These are phyloP conservation scores for Anagrus nilaparvatae DNA, from an alignment of 1,140 invertebrate species.

Conservation along the genomic window DNA sequence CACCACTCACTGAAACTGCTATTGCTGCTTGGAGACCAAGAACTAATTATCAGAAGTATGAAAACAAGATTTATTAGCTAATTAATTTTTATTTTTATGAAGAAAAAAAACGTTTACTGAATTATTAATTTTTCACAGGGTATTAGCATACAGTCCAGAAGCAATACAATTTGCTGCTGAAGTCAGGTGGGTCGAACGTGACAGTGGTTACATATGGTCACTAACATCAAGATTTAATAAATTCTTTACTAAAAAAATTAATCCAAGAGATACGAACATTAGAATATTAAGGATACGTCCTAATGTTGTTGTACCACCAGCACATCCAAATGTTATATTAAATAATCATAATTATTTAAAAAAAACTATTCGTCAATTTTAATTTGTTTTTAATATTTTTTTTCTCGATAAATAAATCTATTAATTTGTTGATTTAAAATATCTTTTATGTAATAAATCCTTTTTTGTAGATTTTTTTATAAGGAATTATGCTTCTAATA, in stretches of 20 bases:
- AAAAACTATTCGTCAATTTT: too few relatives aligned
- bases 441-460: too few relatives aligned
- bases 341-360: too few relatives aligned
- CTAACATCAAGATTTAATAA: slow-evolving; percentile 66
- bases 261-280: slow-evolving; percentile 49
- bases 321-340: too few relatives aligned
- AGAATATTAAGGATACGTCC: slow-evolving; percentile 46
- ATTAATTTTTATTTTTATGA: too few relatives aligned
- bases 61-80: slow-evolving; percentile 11
- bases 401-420: too few relatives aligned
- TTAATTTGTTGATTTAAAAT: too few relatives aligned
- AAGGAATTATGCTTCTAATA: too few relatives aligned
- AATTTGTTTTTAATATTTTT: too few relatives aligned
- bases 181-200: slow-evolving; percentile 51
- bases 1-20: slow-evolving; percentile 65
- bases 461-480: too few relatives aligned
- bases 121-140: slow-evolving; percentile 43
- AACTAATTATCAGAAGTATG: slow-evolving; percentile 52
- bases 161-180: slow-evolving; percentile 66
- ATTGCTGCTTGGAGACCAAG: slow-evolving; percentile 65
- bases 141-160: slow-evolving; percentile 57
- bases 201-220: slow-evolving; percentile 57
- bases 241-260: slow-evolving; percentile 56
- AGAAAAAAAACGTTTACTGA: not conserved
- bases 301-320: not conserved